These are phyloP conservation scores for Eristalis arbustorum DNA, from an alignment of 2,888 invertebrate genomes.

Conservation along the genomic window DNA sequence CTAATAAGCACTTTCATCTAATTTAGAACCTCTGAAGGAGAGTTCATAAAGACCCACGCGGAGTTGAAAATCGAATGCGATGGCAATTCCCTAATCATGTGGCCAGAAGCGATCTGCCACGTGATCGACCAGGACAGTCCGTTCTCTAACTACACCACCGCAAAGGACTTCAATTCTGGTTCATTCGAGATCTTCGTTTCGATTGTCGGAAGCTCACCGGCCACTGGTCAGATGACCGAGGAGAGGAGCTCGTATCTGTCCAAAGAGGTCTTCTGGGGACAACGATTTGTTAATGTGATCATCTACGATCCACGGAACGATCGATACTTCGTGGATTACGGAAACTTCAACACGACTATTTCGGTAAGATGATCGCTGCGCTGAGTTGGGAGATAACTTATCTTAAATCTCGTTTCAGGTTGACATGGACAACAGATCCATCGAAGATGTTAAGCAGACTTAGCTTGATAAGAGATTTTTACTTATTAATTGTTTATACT, in stretches of 20 bases:
- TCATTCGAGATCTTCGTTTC: slow-evolving; percentile 91
- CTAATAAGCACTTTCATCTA: neutral
- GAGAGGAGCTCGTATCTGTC: slow-evolving; percentile 89
- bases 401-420: slow-evolving; percentile 38
- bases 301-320: slow-evolving; percentile 82
- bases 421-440: slow-evolving; percentile 34
- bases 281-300: slow-evolving; percentile 87
- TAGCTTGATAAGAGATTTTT: neutral
- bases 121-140: slow-evolving; percentile 89
- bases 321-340: slow-evolving; percentile 81
- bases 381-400: neutral
- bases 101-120: slow-evolving; percentile 94
- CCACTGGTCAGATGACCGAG: slow-evolving; percentile 87
- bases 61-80: slow-evolving; percentile 85
- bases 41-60: slow-evolving; percentile 87
- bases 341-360: slow-evolving; percentile 78
- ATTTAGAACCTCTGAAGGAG: slow-evolving; percentile 83
- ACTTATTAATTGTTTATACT: neutral
- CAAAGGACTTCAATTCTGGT: slow-evolving; percentile 86
- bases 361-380: slow-evolving; percentile 72
- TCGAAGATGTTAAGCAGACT: slow-evolving; percentile 7
- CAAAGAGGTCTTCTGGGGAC: slow-evolving; percentile 91
- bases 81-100: slow-evolving; percentile 86
- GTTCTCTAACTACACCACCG: slow-evolving; percentile 88
- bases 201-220: slow-evolving; percentile 89